phyloP scores from a whole-genome alignment of 2,888 invertebrate genomes.

The Allacma fusca region DNA sequence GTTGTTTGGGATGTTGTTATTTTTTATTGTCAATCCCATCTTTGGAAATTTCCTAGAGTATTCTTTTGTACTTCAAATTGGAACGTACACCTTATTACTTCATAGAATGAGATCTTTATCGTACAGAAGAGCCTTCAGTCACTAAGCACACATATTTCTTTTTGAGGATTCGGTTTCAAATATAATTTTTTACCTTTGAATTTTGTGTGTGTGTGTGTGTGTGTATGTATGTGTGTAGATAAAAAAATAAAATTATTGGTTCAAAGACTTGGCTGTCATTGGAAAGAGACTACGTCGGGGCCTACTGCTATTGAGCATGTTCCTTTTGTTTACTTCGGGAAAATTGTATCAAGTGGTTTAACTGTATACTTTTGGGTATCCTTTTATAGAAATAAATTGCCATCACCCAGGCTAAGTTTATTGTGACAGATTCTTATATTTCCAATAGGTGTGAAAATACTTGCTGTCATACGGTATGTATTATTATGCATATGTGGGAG shows the following conservation, averaged over 20 bases:
- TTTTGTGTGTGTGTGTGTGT: too few relatives aligned
- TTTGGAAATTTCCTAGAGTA: not conserved
- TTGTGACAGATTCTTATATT: not conserved
- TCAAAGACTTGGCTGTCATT: too few relatives aligned
- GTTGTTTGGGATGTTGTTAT: too few relatives aligned
- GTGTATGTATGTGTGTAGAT: too few relatives aligned
- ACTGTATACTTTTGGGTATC: not conserved
- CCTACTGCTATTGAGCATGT: too few relatives aligned
- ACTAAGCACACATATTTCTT: not conserved
- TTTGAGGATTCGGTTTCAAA: too few relatives aligned
- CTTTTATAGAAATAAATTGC: not conserved
- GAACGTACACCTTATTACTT: not conserved
- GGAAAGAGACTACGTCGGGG: too few relatives aligned
- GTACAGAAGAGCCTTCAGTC: not conserved
- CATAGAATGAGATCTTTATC: not conserved
- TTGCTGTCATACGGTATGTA: too few relatives aligned
- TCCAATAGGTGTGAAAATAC: not conserved
- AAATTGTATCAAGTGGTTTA: constrained; percentile 12
- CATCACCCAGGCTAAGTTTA: not conserved
- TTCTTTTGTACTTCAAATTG: not conserved
- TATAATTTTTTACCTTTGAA: too few relatives aligned
- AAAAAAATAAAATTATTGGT: too few relatives aligned
- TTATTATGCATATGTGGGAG: too few relatives aligned
- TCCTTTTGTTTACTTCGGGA: not conserved
- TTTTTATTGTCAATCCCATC: not conserved